These are phyloP conservation scores for Caenorhabditis angaria DNA, from an alignment of 2,888 invertebrate genomes.

Conservation along the genomic window DNA sequence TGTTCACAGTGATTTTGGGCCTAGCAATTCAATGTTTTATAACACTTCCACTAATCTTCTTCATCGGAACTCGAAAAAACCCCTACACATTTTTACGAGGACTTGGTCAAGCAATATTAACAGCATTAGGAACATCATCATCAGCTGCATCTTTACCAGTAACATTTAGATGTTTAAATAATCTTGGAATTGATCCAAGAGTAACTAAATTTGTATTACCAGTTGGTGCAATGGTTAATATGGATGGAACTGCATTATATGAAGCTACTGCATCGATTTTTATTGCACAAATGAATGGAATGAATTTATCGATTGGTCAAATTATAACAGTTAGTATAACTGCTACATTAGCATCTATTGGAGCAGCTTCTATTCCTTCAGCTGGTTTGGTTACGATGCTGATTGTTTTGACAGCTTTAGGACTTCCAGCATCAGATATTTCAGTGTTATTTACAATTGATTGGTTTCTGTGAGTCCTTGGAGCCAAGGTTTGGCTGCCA, in stretches of 20 bases:
- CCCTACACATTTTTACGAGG: slow-evolving; percentile 74
- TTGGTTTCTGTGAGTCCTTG: slow-evolving; percentile 75
- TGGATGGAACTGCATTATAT: slow-evolving; percentile 79
- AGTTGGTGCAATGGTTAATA: slow-evolving; percentile 79
- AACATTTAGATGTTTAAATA: slow-evolving; percentile 79
- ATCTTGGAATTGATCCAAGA: slow-evolving; percentile 78
- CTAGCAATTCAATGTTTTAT: slow-evolving; percentile 77
- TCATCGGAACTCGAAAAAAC: slow-evolving; percentile 75
- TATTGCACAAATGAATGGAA: slow-evolving; percentile 87
- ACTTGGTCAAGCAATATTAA: slow-evolving; percentile 79
- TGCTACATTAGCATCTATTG: slow-evolving; percentile 94
- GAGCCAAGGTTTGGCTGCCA: too few species aligned
- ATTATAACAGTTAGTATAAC: slow-evolving; percentile 88
- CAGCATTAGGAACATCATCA: slow-evolving; percentile 79
- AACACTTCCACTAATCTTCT: slow-evolving; percentile 78
- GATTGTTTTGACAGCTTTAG: slow-evolving; percentile 74
- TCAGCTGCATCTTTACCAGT: slow-evolving; percentile 79
- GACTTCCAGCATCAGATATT: slow-evolving; percentile 74
- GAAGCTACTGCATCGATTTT: slow-evolving; percentile 87
- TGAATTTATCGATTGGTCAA: slow-evolving; percentile 83
- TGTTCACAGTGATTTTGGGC: slow-evolving; percentile 76
- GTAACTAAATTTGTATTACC: slow-evolving; percentile 78
- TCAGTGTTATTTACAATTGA: slow-evolving; percentile 75
- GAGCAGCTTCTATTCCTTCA: slow-evolving; percentile 86
- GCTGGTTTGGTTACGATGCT: slow-evolving; percentile 73